Percentiles rank a stretch among this genome's conserved stretches.
phyloP scores from a whole-genome alignment of 2,113 vertebrate genomes.

The Pterocles burchelli region DNA sequence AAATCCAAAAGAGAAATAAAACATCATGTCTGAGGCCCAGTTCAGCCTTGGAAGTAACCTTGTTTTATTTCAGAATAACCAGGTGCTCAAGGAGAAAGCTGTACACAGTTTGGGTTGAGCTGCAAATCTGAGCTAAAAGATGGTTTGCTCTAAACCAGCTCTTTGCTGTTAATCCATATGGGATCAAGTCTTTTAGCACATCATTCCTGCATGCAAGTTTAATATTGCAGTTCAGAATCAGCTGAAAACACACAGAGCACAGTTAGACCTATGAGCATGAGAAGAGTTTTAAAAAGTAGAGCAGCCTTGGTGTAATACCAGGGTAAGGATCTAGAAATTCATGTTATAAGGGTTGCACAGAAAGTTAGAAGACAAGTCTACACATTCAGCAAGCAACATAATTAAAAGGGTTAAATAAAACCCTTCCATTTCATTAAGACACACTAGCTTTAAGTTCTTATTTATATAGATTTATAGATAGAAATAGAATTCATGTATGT shows the following conservation, averaged over 20 bases:
- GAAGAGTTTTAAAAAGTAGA: not conserved
- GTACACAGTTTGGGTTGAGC: not conserved
- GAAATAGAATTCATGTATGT: not conserved
- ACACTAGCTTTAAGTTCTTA: not conserved
- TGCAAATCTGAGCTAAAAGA: not conserved
- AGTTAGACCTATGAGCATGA: not conserved
- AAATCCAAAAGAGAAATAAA: not conserved
- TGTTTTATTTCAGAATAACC: not conserved
- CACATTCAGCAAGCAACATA: not conserved
- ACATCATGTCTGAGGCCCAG: not conserved
- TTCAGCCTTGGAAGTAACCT: not conserved
- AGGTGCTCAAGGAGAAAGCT: not conserved
- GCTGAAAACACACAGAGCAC: not conserved
- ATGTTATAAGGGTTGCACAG: not conserved
- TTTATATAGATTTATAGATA: not conserved
- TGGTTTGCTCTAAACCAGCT: not conserved
- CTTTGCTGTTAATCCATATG: not conserved
- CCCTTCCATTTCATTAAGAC: not conserved
- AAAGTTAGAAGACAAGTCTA: not conserved
- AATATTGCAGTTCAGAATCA: not conserved
- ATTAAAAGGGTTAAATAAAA: not conserved
- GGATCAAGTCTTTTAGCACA: not conserved
- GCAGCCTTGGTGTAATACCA: not conserved
- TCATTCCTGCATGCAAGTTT: not conserved
- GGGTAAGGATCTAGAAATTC: not conserved